A percentile compares a stretch with the other conserved stretches of the same genome.
These are phyloP conservation scores for Xenopus laevis DNA, from an alignment of 2,113 vertebrate genomes.

Conservation along the genomic window DNA sequence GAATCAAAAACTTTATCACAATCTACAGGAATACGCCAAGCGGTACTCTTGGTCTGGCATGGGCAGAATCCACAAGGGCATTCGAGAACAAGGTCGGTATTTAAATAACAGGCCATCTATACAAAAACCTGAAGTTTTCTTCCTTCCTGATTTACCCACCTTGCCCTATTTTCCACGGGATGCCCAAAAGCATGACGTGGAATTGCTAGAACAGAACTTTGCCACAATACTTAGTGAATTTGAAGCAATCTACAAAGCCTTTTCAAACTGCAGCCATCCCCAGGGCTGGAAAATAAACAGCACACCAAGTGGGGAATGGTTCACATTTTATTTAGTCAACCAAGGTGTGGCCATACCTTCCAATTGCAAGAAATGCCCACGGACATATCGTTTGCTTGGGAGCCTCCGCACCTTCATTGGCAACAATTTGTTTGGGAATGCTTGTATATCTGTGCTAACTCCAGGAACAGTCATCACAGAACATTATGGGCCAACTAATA, in stretches of 20 bases:
- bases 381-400: constrained; percentile 89
- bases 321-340: constrained; percentile 94
- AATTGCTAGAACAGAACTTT: constrained; percentile 91
- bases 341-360: constrained; percentile 87
- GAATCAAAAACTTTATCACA: constrained; percentile 94
- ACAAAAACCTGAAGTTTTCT: constrained; percentile 95
- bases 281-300: constrained; percentile 91
- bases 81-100: constrained; percentile 90
- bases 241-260: constrained; percentile 83
- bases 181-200: constrained; percentile 92
- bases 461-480: constrained; percentile 86
- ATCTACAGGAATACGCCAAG: constrained; percentile 96
- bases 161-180: constrained; percentile 90
- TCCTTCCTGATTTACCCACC: constrained; percentile 88
- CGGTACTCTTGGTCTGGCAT: constrained; percentile 98
- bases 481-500: constrained; percentile 95
- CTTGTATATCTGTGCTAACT: constrained; percentile 90
- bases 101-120: constrained; percentile 82
- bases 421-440: constrained; percentile 96
- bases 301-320: constrained; percentile 89
- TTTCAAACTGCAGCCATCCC: constrained; percentile 81
- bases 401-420: constrained; percentile 94
- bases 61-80: constrained; percentile 94
- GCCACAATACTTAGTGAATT: constrained; percentile 89
- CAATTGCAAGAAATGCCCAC: constrained; percentile 91